These are phyloP conservation scores for Elysia chlorotica DNA, from an alignment of 1,140 invertebrate genomes.

Conservation along the genomic window DNA sequence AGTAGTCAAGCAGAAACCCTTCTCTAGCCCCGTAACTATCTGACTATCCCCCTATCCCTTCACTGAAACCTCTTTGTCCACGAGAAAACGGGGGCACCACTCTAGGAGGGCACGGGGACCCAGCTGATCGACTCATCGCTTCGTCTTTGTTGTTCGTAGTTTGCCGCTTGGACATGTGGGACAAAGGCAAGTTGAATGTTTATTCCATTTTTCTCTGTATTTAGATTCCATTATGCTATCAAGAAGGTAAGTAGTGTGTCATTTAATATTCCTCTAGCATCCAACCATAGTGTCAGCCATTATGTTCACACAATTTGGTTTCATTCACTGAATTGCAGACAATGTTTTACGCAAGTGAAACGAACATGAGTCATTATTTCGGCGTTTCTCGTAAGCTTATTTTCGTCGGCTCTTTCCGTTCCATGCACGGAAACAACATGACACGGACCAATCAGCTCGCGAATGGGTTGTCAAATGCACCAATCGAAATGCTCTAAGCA, in stretches of 20 bases:
- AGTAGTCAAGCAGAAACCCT: no score
- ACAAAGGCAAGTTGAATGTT: constrained; percentile 8
- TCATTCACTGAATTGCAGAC: constrained; percentile 22
- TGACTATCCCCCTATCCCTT: no score
- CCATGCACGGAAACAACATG: constrained; percentile 31
- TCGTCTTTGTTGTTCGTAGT: constrained; percentile 21
- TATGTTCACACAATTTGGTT: no score
- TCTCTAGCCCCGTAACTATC: no score
- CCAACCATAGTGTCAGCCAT: no score
- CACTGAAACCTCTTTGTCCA: constrained; percentile 23
- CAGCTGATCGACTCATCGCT: constrained; percentile 25
- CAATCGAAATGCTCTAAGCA: constrained; percentile 50
- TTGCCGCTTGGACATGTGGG: constrained; percentile 12
- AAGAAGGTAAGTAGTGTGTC: no score
- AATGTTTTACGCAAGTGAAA: constrained; percentile 12
- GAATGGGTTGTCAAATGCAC: constrained; percentile 32
- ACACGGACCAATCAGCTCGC: constrained; percentile 42
- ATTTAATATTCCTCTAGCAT: no score
- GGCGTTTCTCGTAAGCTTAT: constrained; percentile 39
- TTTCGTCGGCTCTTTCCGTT: constrained; percentile 40
- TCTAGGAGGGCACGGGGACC: constrained; percentile 18
- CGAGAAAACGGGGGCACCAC: constrained; percentile 18
- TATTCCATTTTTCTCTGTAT: background rate
- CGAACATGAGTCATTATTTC: constrained; percentile 39
- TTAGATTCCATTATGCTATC: no score